phyloP scores from a whole-genome alignment of 1,140 invertebrate species.

The Caenorhabditis elegans region DNA sequence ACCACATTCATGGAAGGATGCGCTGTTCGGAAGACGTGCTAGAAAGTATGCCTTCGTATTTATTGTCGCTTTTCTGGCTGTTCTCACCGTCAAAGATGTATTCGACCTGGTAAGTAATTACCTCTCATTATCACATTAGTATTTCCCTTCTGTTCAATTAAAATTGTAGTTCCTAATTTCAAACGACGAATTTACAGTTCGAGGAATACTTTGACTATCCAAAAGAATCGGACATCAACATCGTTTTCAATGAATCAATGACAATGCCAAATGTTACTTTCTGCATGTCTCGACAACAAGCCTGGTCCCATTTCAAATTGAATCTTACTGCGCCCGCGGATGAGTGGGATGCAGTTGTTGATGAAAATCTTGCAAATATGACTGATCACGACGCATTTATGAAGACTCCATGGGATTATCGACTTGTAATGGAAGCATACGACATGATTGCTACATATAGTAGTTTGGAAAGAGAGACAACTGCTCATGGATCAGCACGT shows the following conservation, averaged over 20 bases:
- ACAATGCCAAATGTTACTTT: constrained; percentile 52
- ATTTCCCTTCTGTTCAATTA: not conserved
- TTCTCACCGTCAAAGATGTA: constrained; percentile 62
- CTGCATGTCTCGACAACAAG: constrained; percentile 50
- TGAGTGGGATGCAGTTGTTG: constrained; percentile 47
- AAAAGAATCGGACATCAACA: constrained; percentile 50
- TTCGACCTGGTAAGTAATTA: constrained; percentile 54
- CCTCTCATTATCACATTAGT: constrained; percentile 11
- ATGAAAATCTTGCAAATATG: constrained; percentile 45
- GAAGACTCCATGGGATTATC: constrained; percentile 43
- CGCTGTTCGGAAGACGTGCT: constrained; percentile 51
- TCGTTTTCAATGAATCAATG: constrained; percentile 53
- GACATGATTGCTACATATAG: constrained; percentile 49
- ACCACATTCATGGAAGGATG: constrained; percentile 42
- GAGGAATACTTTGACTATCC: constrained; percentile 46
- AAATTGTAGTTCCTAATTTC: not conserved
- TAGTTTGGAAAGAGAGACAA: constrained; percentile 49
- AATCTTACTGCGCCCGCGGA: constrained; percentile 41
- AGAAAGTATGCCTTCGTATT: constrained; percentile 62
- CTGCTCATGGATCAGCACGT: constrained; percentile 46
- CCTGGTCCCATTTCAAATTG: constrained; percentile 49
- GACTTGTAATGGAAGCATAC: constrained; percentile 50
- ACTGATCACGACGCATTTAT: constrained; percentile 46
- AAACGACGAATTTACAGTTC: constrained; percentile 38
- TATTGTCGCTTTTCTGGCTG: constrained; percentile 61